These are phyloP conservation scores for Microcaecilia unicolor DNA, from an alignment of 2,797 vertebrate species.

Conservation along the genomic window DNA sequence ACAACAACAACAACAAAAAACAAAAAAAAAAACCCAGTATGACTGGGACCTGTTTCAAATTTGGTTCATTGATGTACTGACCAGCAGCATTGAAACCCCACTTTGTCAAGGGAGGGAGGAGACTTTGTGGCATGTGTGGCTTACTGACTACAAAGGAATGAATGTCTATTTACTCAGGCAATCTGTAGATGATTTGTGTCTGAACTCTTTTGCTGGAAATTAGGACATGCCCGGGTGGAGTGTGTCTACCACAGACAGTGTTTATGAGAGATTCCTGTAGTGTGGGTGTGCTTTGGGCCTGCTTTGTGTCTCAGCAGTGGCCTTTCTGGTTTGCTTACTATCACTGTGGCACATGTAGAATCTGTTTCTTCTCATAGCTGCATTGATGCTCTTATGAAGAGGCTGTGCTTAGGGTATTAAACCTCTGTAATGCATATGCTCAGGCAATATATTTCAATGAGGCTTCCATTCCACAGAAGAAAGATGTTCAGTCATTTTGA, in stretches of 20 bases:
- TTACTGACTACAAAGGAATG: no score
- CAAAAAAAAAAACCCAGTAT: no score
- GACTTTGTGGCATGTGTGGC: conserved; percentile 1
- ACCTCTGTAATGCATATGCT: conserved; percentile 7
- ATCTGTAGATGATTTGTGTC: no score
- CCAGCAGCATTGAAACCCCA: no score
- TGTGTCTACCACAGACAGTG: background rate
- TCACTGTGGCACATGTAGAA: background rate
- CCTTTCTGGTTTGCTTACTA: conserved; percentile 1
- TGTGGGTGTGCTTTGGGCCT: background rate
- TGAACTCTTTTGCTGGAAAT: conserved; percentile 24
- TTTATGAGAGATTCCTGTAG: background rate
- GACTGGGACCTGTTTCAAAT: no score
- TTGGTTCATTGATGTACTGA: no score
- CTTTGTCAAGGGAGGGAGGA: background rate
- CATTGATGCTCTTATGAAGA: background rate
- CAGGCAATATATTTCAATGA: conserved; percentile 16
- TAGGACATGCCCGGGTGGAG: conserved; percentile 5
- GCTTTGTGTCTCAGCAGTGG: conserved; percentile 16
- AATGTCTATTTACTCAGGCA: no score
- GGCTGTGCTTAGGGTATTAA: background rate
- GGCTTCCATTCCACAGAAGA: no score
- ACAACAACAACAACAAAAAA: no score
- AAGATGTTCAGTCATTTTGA: conserved; percentile 30
- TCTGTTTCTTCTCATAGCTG: conserved; percentile 1